phyloP scores from a whole-genome alignment of 2,888 invertebrate genomes.

The Ochlodes sylvanus region DNA sequence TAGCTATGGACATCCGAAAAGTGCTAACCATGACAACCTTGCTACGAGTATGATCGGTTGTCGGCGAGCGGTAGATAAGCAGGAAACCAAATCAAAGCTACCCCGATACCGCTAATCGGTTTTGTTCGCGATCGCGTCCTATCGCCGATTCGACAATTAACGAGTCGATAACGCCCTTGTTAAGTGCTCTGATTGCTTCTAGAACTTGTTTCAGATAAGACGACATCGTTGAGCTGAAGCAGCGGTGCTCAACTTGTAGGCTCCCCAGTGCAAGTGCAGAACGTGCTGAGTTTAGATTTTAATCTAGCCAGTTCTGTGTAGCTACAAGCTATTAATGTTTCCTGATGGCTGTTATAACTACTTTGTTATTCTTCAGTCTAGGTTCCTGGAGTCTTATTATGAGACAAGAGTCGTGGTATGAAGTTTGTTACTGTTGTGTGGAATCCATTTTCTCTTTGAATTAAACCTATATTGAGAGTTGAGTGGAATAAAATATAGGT shows the following conservation, averaged over 20 bases:
- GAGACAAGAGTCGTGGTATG: too few relatives aligned
- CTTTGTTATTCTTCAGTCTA: too few relatives aligned
- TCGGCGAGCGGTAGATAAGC: not conserved
- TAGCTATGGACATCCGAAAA: too few relatives aligned
- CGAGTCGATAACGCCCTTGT: constrained; percentile 29
- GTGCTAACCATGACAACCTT: not conserved
- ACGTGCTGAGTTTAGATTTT: too few relatives aligned
- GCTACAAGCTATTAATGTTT: too few relatives aligned
- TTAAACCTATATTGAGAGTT: too few relatives aligned
- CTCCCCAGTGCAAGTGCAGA: not conserved
- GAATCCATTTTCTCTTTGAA: too few relatives aligned
- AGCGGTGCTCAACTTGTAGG: not conserved
- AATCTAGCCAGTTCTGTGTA: too few relatives aligned
- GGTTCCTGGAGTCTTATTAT: too few relatives aligned
- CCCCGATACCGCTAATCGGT: constrained; percentile 17
- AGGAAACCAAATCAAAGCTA: not conserved
- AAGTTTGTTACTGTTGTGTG: too few relatives aligned
- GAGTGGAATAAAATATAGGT: too few relatives aligned
- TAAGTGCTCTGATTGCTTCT: constrained; percentile 34
- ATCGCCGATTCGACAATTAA: constrained; percentile 34
- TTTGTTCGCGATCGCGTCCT: constrained; percentile 21
- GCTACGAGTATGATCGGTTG: not conserved
- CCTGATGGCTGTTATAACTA: too few relatives aligned
- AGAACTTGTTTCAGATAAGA: constrained; percentile 31
- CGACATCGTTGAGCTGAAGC: constrained; percentile 5